Evolutionary conservation across 2,888 invertebrate genomes (phyloP).

Genomic region (Lithosia quadra): DNA sequence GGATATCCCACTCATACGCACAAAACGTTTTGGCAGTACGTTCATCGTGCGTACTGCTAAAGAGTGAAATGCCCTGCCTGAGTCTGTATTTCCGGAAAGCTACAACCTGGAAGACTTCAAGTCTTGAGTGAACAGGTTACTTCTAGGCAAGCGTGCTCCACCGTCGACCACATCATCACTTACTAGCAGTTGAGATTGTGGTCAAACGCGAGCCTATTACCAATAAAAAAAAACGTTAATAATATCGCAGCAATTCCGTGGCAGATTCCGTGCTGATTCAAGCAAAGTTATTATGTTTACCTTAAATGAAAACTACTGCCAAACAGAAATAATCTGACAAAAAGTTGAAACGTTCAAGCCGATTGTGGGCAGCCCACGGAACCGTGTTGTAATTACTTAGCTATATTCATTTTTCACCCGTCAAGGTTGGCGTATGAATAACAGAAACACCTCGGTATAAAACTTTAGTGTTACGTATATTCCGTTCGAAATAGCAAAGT

Average conservation of each 20-base stretch:
- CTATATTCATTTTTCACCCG: slow-evolving; percentile 52
- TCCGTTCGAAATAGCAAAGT: slow-evolving; percentile 21
- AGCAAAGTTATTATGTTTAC: slow-evolving; percentile 23
- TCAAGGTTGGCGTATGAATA: slow-evolving; percentile 39
- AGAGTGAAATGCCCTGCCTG: too few species aligned
- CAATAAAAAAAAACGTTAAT: too few species aligned
- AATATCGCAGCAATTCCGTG: slow-evolving; percentile 5
- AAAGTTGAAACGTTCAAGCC: slow-evolving; percentile 30
- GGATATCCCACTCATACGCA: too few species aligned
- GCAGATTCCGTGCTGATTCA: slow-evolving; percentile 12
- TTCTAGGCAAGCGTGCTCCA: too few species aligned
- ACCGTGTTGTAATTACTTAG: slow-evolving; percentile 46
- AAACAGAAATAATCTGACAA: slow-evolving; percentile 34
- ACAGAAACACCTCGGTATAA: slow-evolving; percentile 32
- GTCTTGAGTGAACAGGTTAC: too few species aligned
- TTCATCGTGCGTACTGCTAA: too few species aligned
- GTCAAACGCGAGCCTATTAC: too few species aligned
- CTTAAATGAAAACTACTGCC: slow-evolving; percentile 34
- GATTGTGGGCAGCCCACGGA: slow-evolving; percentile 40
- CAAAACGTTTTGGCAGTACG: too few species aligned
- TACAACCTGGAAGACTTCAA: too few species aligned
- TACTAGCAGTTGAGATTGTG: too few species aligned
- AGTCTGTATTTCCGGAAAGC: too few species aligned
- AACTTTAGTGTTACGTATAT: slow-evolving; percentile 27
- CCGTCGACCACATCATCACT: too few species aligned